These are phyloP conservation scores for Brenthis daphne DNA, from an alignment of 2,888 invertebrate genomes.

Conservation along the genomic window DNA sequence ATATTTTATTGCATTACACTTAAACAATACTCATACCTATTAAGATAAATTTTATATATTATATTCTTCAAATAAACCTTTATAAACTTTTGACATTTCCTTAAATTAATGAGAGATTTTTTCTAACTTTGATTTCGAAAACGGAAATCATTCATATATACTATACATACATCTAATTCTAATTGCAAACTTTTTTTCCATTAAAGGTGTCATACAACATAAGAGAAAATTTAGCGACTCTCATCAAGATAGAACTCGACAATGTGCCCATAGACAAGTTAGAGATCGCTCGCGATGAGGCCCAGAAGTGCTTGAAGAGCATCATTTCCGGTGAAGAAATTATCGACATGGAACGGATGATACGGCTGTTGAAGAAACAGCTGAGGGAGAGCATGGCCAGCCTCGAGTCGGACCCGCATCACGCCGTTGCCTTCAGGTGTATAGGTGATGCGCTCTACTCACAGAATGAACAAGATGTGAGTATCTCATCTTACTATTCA, in stretches of 20 bases:
- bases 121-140: too few species aligned
- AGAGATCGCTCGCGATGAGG: constrained; percentile 81
- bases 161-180: too few species aligned
- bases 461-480: constrained; percentile 86
- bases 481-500: constrained; percentile 46
- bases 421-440: constrained; percentile 87
- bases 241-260: constrained; percentile 87
- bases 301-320: constrained; percentile 60
- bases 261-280: constrained; percentile 89
- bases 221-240: constrained; percentile 87
- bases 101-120: too few species aligned
- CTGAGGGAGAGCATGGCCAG: constrained; percentile 86
- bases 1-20: too few species aligned
- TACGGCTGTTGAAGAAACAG: constrained; percentile 86
- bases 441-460: constrained; percentile 94
- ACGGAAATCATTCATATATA: neutral
- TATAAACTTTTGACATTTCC: too few species aligned
- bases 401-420: constrained; percentile 90
- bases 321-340: constrained; percentile 65
- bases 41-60: too few species aligned
- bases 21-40: too few species aligned
- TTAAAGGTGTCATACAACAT: constrained; percentile 85
- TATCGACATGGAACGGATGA: constrained; percentile 89
- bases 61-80: too few species aligned
- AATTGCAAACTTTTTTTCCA: neutral